Conservation (phyloP, 2,888 invertebrate species). For the Branchellion lobata region DNA sequence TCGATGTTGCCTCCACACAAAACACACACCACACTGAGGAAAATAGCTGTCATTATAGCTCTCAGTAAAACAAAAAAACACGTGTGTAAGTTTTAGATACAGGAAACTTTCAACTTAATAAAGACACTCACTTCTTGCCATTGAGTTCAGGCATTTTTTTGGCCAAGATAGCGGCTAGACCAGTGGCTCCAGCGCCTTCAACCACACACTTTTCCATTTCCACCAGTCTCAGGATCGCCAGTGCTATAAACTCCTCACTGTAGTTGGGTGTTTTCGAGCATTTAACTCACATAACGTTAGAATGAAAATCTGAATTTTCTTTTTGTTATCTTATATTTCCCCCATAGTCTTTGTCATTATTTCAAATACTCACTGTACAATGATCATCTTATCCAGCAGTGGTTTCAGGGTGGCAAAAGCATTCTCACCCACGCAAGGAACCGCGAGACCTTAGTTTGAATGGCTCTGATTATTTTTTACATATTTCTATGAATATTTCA, state of each 20-base stretch:
- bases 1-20: slow-evolving; percentile 85
- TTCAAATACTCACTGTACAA: slow-evolving; percentile 72
- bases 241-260: slow-evolving; percentile 74
- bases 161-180: slow-evolving; percentile 80
- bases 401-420: slow-evolving; percentile 75
- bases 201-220: slow-evolving; percentile 85
- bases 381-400: slow-evolving; percentile 74
- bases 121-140: slow-evolving; percentile 72
- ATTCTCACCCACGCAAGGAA: slow-evolving; percentile 82
- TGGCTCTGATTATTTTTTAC: not conserved
- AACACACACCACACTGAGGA: slow-evolving; percentile 75
- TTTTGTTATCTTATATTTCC: not conserved
- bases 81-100: slow-evolving; percentile 87
- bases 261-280: slow-evolving; percentile 14
- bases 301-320: not conserved
- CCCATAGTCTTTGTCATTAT: too few relatives aligned
- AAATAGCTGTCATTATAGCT: too few relatives aligned
- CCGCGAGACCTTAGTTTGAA: slow-evolving; percentile 70
- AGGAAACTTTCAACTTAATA: slow-evolving; percentile 80
- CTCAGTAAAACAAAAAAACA: too few relatives aligned
- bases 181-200: slow-evolving; percentile 85
- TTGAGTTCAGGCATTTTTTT: slow-evolving; percentile 77
- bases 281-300: too few relatives aligned
- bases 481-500: too few relatives aligned
- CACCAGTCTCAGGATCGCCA: slow-evolving; percentile 76